phyloP scores from a whole-genome alignment of 1,140 invertebrate genomes.

The Chironomus tepperi region DNA sequence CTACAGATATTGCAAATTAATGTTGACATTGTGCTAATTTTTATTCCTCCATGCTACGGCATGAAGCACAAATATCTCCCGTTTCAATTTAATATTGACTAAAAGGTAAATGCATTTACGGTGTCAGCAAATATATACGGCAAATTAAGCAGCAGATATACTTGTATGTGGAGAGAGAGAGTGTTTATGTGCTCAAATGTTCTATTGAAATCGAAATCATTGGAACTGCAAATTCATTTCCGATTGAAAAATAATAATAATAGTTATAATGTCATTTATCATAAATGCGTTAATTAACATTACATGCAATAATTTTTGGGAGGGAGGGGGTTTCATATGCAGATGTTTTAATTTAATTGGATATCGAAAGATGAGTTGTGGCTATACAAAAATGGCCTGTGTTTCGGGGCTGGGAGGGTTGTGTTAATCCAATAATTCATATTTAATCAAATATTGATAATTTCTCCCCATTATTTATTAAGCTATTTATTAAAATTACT shows the following conservation, averaged over 20 bases:
- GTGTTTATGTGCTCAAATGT: neutral
- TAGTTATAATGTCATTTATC: conserved; percentile 14
- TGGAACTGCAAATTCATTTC: neutral
- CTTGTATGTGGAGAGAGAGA: neutral
- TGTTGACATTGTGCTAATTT: conserved; percentile 24
- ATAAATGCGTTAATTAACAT: neutral
- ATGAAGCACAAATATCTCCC: neutral
- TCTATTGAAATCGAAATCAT: neutral
- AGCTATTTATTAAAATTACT: too few relatives aligned
- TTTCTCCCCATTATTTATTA: neutral
- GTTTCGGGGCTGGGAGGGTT: neutral
- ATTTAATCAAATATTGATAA: conserved; percentile 24
- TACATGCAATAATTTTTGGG: neutral
- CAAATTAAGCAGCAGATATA: neutral
- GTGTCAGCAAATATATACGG: neutral
- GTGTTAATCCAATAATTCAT: neutral
- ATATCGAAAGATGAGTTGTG: neutral
- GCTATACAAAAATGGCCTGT: neutral
- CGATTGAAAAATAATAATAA: neutral
- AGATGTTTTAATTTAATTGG: conserved; percentile 15
- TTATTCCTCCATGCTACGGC: neutral
- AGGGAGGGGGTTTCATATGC: neutral
- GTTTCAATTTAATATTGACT: too few relatives aligned
- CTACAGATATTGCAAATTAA: neutral
- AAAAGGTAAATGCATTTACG: neutral